Conservation (phyloP, 2,113 vertebrate species). For the Pseudorectes ferrugineus region DNA sequence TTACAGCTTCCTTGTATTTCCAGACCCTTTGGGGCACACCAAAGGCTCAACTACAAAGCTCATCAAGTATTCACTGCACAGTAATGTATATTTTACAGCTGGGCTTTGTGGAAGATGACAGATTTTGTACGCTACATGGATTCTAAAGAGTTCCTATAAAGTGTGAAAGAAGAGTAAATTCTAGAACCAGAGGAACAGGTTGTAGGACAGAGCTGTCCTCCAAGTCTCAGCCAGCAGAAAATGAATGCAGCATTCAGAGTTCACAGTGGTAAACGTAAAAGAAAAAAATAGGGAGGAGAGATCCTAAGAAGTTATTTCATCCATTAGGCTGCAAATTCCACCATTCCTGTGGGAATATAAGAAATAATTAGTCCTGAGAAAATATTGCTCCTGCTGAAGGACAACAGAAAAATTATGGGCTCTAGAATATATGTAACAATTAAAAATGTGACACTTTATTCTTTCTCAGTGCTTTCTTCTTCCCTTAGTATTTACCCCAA, state of each 20-base stretch:
- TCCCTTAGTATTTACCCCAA: background rate
- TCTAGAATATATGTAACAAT: background rate
- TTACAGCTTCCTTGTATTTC: background rate
- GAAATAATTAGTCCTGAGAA: background rate
- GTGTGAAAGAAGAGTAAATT: background rate
- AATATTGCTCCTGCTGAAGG: background rate
- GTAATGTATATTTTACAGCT: background rate
- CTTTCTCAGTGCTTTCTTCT: background rate
- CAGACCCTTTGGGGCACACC: background rate
- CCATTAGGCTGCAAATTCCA: background rate
- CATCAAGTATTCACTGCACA: background rate
- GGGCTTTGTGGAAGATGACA: background rate
- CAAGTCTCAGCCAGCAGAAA: background rate
- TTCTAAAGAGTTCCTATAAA: background rate
- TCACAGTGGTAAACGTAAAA: background rate
- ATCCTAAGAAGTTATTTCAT: background rate
- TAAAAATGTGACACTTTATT: background rate
- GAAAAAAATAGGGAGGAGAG: background rate
- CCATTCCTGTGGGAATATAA: background rate
- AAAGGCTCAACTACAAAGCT: background rate
- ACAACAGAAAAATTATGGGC: background rate
- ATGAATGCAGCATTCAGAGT: background rate
- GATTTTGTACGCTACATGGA: background rate
- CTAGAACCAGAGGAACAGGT: background rate
- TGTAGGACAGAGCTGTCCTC: background rate